phyloP scores from a whole-genome alignment of 2,797 vertebrate genomes.

The Tympanoctomys barrerae region DNA sequence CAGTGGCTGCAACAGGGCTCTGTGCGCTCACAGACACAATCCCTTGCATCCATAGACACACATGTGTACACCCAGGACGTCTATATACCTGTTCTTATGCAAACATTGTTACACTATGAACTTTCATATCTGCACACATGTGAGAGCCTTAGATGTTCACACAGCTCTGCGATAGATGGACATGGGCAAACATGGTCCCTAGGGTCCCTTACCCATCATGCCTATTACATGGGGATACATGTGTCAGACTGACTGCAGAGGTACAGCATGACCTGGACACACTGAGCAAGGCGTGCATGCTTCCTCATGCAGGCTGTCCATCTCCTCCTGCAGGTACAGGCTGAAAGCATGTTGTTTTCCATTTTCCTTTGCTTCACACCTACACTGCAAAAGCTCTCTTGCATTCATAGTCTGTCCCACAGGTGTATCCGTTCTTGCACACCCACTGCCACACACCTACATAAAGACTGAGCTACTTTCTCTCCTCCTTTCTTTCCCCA shows the following conservation, averaged over 20 bases:
- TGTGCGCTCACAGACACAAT: background rate
- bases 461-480: slow-evolving; percentile 56
- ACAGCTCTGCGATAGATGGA: background rate
- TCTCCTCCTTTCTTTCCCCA: slow-evolving; percentile 54
- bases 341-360: background rate
- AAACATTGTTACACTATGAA: background rate
- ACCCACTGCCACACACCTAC: slow-evolving; percentile 70
- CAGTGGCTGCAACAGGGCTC: background rate
- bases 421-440: slow-evolving; percentile 45
- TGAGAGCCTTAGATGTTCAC: background rate
- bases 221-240: background rate
- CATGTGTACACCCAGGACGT: background rate
- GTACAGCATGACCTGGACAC: background rate
- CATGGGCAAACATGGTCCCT: background rate
- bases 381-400: slow-evolving; percentile 38
- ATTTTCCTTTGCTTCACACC: slow-evolving; percentile 25
- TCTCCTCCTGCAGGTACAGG: background rate
- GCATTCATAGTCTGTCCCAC: background rate
- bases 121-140: background rate
- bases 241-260: background rate
- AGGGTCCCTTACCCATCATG: background rate
- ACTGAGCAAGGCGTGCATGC: background rate
- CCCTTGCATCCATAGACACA: background rate
- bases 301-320: background rate
- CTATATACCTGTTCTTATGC: background rate